Evolutionary conservation across 1,140 invertebrate genomes (phyloP), one percentile per base, ranked within the genome.

Genomic region (Heliconius melpomene): DNA sequence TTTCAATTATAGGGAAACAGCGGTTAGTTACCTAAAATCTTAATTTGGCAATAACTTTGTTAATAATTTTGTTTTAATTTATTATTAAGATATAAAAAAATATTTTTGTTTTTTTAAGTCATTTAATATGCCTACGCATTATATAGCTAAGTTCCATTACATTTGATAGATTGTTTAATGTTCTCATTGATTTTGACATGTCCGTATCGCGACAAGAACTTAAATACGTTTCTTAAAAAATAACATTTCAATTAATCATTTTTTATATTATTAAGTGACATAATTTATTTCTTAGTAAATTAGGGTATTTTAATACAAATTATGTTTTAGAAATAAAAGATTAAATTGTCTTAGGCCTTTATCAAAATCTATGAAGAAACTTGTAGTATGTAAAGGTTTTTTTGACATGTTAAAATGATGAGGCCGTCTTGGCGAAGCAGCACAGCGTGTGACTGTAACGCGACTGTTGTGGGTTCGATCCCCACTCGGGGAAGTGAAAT

Each of bases 151-250:
- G 6, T 29, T 0, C 9, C 60, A 29, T 66, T 66, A 66, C 0
- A 23, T 26, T 66, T 26, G 60, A 66, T 60, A 66, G 60, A 66
- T 66, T 29, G 3, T 26, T 66, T 66, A 60, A 66, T 66, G 60
- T 29, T 29, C 26, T 6, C 23, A 16, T 29, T 29, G 23, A 18
- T 29, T 29, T 29, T 66, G 60, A 66, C 60, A 66, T 66, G 23
- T 66, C 60, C 60, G 60, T 66, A 29, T 66, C 13, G 60, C 26
- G 26, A 66, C 26, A 66, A 16, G 26, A 11, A 29, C 13, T 26
- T 26, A 32, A 2, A n/a, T 66, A 1, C 1, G 6, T 26, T 66
- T 52, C 5, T 60, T 66, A 26, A n/a, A 11, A 3, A 6, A 66
- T 29, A 29, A 66, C n/a, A 29, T 66, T 66, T 66, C 60, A 66